A percentile compares a stretch with the other conserved stretches of the same genome.
These are phyloP conservation scores for Notechis scutatus DNA, from an alignment of 2,113 vertebrate genomes.

Conservation along the genomic window DNA sequence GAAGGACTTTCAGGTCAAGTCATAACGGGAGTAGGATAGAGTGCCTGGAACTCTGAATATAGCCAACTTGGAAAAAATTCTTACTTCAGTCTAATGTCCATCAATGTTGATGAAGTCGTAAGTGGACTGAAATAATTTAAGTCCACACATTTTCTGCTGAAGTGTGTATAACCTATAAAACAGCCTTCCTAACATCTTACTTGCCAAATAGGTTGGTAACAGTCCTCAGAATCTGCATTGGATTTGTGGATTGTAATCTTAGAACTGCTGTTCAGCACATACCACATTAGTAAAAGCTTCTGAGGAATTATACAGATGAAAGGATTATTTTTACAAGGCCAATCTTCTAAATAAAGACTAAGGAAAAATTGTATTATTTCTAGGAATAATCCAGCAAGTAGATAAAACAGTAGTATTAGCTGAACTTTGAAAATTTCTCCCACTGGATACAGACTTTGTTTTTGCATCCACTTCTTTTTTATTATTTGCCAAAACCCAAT, in stretches of 20 bases:
- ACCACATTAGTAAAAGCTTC: neutral
- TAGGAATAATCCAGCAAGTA: neutral
- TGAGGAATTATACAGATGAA: neutral
- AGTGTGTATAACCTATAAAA: neutral
- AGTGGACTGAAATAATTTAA: neutral
- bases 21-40: conserved; percentile 12
- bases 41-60: neutral
- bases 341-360: neutral
- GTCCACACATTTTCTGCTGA: neutral
- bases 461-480: neutral
- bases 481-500: neutral
- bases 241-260: neutral
- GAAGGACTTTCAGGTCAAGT: conserved; percentile 17
- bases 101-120: neutral
- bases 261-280: neutral
- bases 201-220: neutral
- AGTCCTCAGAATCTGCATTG: neutral
- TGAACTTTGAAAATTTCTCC: neutral
- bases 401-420: neutral
- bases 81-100: neutral
- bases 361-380: neutral
- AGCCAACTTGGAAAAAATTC: neutral
- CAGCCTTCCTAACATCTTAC: neutral
- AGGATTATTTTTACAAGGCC: neutral
- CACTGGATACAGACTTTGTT: neutral